Conservation (phyloP, 2,797 vertebrate species). For the Cryptoblepharus egeriae region DNA sequence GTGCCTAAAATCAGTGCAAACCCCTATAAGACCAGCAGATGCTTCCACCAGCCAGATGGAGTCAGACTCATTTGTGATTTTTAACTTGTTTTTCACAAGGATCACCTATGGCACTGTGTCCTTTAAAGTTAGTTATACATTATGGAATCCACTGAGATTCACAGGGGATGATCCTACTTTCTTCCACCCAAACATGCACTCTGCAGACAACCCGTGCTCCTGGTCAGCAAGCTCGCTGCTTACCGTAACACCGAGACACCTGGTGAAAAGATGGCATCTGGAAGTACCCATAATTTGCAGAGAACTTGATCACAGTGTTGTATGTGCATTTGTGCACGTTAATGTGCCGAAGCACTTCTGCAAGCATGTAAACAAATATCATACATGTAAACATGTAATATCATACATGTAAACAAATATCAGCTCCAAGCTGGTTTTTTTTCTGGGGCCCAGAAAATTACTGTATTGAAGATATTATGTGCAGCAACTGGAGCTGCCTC, state of each 20-base stretch:
- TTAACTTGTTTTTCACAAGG: too few species aligned
- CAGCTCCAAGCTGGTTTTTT: too few species aligned
- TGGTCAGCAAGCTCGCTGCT: too few species aligned
- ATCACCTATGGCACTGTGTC: too few species aligned
- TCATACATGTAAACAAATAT: conserved; percentile 13
- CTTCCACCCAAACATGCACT: background rate
- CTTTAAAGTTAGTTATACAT: background rate
- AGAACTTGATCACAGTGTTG: background rate
- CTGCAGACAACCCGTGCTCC: background rate
- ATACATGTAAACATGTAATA: too few species aligned
- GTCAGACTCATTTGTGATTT: too few species aligned
- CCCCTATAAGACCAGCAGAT: too few species aligned
- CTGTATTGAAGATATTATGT: background rate
- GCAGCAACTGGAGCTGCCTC: background rate
- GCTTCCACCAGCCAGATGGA: too few species aligned
- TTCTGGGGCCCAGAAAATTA: background rate
- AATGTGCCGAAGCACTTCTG: background rate
- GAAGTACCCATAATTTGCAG: conserved; percentile 26
- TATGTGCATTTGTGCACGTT: conserved; percentile 1
- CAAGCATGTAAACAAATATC: conserved; percentile 30
- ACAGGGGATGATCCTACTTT: background rate
- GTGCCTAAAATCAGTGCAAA: too few species aligned
- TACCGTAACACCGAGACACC: too few species aligned
- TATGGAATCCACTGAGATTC: background rate
- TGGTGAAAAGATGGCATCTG: background rate